These are phyloP conservation scores for Ceyx erithaca DNA, from an alignment of 2,797 vertebrate species.

Conservation along the genomic window DNA sequence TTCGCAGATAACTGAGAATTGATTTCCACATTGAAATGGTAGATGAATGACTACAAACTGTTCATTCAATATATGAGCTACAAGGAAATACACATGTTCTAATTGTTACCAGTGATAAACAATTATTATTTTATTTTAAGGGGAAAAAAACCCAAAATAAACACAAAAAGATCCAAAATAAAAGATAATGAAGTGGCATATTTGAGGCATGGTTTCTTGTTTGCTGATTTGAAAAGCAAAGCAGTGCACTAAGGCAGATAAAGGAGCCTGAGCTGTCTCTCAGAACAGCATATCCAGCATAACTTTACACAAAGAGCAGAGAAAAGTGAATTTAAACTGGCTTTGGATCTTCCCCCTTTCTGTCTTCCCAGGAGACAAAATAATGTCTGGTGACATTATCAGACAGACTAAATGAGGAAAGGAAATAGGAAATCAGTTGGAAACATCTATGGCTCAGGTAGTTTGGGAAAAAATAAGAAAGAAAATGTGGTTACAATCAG, in stretches of 20 bases:
- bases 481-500: not conserved
- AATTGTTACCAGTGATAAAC: not conserved
- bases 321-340: not conserved
- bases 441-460: not conserved
- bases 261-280: constrained; percentile 7
- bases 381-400: not conserved
- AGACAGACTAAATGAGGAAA: not conserved
- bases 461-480: not conserved
- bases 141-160: not conserved
- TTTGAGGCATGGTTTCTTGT: not conserved
- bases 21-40: not conserved
- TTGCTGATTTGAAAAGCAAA: constrained; percentile 39
- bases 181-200: not conserved
- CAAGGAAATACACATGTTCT: not conserved
- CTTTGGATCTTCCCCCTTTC: not conserved
- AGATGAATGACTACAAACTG: not conserved
- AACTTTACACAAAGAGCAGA: not conserved
- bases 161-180: not conserved
- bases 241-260: not conserved
- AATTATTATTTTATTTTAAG: not conserved
- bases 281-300: not conserved
- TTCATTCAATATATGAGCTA: not conserved
- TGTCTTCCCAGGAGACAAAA: not conserved
- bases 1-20: not conserved
- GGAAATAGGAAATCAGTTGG: not conserved